Evolutionary conservation across 2,888 invertebrate species (phyloP).

Genomic region (Polydrusus cervinus): DNA sequence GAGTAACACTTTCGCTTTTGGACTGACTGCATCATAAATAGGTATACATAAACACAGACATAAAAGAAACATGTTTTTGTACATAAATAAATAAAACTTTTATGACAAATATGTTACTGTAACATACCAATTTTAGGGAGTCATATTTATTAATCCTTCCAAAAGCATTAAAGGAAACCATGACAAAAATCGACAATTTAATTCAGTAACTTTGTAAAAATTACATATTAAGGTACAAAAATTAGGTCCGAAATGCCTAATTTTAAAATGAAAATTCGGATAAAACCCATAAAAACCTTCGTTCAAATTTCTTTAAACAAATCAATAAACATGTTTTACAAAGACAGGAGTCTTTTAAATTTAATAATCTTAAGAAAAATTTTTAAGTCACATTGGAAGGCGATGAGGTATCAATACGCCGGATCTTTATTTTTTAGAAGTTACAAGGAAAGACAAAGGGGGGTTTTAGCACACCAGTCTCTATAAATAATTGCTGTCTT

Average conservation of each 20-base stretch:
- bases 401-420: too few species aligned
- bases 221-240: slow-evolving; percentile 42
- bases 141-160: neutral
- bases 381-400: too few species aligned
- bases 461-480: too few species aligned
- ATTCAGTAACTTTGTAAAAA: slow-evolving; percentile 39
- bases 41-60: too few species aligned
- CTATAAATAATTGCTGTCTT: too few species aligned
- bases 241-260: slow-evolving; percentile 39
- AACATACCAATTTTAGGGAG: slow-evolving; percentile 3
- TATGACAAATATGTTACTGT: slow-evolving; percentile 16
- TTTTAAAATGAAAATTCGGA: slow-evolving; percentile 12
- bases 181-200: slow-evolving; percentile 33
- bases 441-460: too few species aligned
- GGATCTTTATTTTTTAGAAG: too few species aligned
- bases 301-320: slow-evolving; percentile 18
- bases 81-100: neutral
- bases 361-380: too few species aligned
- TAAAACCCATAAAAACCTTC: slow-evolving; percentile 12
- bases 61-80: too few species aligned
- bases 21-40: neutral
- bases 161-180: slow-evolving; percentile 29
- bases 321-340: neutral
- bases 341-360: too few species aligned
- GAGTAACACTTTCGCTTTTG: slow-evolving; percentile 29